Base-by-base conservation (phyloP, 2,113 vertebrate species). In the Hyaena hyaena region DNA sequence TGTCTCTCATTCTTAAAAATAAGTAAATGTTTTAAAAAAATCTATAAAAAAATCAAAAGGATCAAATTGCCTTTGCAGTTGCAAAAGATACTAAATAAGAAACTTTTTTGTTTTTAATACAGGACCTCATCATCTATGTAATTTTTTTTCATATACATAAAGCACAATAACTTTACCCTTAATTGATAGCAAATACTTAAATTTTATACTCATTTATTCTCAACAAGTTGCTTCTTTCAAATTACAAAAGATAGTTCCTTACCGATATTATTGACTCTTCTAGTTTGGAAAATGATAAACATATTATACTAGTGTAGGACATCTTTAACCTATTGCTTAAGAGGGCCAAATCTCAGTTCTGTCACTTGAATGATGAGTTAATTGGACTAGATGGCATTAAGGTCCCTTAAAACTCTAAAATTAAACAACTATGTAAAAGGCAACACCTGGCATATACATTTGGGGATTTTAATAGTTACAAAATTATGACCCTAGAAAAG, bases 161-260 rank as follows among this genome's bases (percentile, higher is more conserved):
- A 86, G 28, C 85, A 63, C 9, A 85, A 84, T 9, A 90, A 17
- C 26, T 39, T 35, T 50, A 15, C 26, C 33, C 33, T 90, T 73
- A 61, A 81, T 23, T 21, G 28, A 53, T 83, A 26, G 88, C 71
- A 77, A 87, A 53, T 93, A 77, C 85, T 74, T 93, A 80, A 86
- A 88, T 94, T 88, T 90, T 94, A 90, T 93, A 87, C 26, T 43
- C 66, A 26, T 90, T 16, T 87, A 66, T 43, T 93, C 12, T 68
- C 50, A 96, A 65, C 50, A 55, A 63, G 21, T 91, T 61, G 14
- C 19, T 92, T 94, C 61, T 82, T 82, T 96, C 86, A 92, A 88
- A 93, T 88, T 95, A n/a, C 45, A 95, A 97, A 97, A 61, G 4
- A n/a, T 77, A 73, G 17, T 31, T 86, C 14, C 84, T 93, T 84